These are phyloP conservation scores for Drosophila atroscutellata DNA, from an alignment of 2,888 invertebrate genomes.

Conservation along the genomic window DNA sequence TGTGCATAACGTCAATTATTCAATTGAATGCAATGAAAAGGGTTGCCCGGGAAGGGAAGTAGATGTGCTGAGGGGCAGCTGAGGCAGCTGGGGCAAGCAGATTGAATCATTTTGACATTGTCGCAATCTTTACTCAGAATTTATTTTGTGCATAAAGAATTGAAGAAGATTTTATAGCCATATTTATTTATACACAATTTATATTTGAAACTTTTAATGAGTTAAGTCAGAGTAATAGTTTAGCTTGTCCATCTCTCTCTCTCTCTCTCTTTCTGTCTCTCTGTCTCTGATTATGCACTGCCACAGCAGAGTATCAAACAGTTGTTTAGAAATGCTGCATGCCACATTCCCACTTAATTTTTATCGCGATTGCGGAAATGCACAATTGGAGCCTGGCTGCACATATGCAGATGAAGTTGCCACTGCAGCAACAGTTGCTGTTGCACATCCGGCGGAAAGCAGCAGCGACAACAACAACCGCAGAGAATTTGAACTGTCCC, in stretches of 20 bases:
- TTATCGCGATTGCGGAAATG: conserved; percentile 39
- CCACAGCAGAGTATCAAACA: not conserved
- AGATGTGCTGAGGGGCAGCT: not conserved
- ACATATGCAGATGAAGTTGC: conserved; percentile 59
- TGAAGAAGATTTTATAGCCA: not conserved
- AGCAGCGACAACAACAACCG: not conserved
- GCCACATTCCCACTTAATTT: not conserved
- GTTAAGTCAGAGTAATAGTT: not conserved
- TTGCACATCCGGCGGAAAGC: conserved; percentile 59
- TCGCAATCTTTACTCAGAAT: conserved; percentile 53
- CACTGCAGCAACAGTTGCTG: conserved; percentile 21
- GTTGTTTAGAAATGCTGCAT: not conserved
- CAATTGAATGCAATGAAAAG: conserved; percentile 62
- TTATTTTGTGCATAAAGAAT: not conserved
- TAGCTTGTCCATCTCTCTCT: not conserved
- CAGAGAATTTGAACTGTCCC: conserved; percentile 2
- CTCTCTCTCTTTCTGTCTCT: not conserved
- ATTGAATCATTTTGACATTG: conserved; percentile 34
- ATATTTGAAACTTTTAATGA: not conserved
- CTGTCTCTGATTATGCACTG: not conserved
- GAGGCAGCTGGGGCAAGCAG: not conserved
- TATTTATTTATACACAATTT: not conserved
- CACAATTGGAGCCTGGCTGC: conserved; percentile 40
- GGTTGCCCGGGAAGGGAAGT: not conserved
- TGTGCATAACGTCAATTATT: conserved; percentile 71